A percentile compares a stretch with the other conserved stretches of the same genome.
phyloP scores from a whole-genome alignment of 2,797 vertebrate species.

The Enteromius afrohamiltoni region DNA sequence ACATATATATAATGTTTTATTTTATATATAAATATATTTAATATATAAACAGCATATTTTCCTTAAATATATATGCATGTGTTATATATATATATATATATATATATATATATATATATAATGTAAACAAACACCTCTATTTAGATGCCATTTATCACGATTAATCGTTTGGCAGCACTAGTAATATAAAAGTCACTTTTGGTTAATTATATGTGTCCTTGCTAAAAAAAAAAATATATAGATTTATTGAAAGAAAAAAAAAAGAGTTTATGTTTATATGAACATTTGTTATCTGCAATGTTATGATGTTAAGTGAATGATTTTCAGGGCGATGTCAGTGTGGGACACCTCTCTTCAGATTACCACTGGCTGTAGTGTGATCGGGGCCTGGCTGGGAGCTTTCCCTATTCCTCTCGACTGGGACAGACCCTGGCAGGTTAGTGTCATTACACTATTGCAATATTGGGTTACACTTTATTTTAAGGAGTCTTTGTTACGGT shows the following conservation, averaged over 20 bases:
- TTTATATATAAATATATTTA: too few relatives aligned
- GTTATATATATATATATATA: too few relatives aligned
- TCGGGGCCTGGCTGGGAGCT: constrained; percentile 93
- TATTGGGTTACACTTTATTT: too few relatives aligned
- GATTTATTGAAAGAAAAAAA: background rate
- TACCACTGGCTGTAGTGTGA: constrained; percentile 84
- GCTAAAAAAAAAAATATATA: background rate
- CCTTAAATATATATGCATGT: too few relatives aligned
- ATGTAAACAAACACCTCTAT: too few relatives aligned
- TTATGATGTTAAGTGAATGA: constrained; percentile 10
- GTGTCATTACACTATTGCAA: constrained; percentile 30
- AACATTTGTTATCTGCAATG: background rate
- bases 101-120: too few relatives aligned
- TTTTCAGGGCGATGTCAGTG: constrained; percentile 87
- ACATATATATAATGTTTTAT: too few relatives aligned
- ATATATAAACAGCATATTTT: too few relatives aligned
- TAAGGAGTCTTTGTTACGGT: too few relatives aligned
- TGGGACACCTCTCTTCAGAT: constrained; percentile 97
- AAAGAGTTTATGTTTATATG: background rate
- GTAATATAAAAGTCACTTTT: background rate
- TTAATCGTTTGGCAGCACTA: too few relatives aligned
- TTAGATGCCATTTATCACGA: too few relatives aligned
- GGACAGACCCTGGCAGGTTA: constrained; percentile 81
- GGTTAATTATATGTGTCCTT: background rate
- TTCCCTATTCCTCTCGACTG: constrained; percentile 86